These are phyloP conservation scores for Tinea semifulvella DNA, from an alignment of 2,888 invertebrate genomes.

Conservation along the genomic window DNA sequence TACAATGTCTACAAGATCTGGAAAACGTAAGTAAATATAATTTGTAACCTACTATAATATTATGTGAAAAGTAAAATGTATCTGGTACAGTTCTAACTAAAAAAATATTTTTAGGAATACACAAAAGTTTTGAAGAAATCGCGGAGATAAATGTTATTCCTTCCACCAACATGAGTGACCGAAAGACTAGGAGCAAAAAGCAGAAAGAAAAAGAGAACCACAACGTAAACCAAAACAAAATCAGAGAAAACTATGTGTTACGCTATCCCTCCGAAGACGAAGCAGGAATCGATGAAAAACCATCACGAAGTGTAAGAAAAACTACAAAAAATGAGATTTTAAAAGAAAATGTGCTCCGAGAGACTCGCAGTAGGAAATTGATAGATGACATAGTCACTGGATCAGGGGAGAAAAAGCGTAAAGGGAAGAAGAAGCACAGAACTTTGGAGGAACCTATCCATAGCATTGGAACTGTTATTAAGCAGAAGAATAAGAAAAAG, in stretches of 20 bases:
- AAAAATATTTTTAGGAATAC: slow-evolving; percentile 36
- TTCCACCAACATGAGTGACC: slow-evolving; percentile 27
- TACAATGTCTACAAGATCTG: slow-evolving; percentile 51
- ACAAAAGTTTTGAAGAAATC: slow-evolving; percentile 31
- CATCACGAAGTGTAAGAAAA: not conserved
- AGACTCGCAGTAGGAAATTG: not conserved
- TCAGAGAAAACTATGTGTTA: slow-evolving; percentile 43
- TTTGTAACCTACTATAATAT: not conserved
- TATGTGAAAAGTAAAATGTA: not conserved
- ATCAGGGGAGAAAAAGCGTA: not conserved
- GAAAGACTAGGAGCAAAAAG: slow-evolving; percentile 37
- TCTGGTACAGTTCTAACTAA: not conserved
- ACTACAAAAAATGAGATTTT: not conserved
- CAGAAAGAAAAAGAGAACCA: slow-evolving; percentile 31
- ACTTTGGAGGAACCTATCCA: slow-evolving; percentile 21
- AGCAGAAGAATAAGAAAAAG: slow-evolving; percentile 27
- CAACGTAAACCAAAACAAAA: slow-evolving; percentile 27
- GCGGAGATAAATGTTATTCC: slow-evolving; percentile 22
- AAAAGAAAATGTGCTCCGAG: not conserved
- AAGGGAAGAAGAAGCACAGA: slow-evolving; percentile 18
- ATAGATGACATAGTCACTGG: not conserved
- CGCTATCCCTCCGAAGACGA: slow-evolving; percentile 40
- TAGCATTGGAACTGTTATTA: slow-evolving; percentile 15
- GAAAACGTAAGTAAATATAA: slow-evolving; percentile 41
- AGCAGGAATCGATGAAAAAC: slow-evolving; percentile 18